Base-by-base conservation (phyloP, 1,140 invertebrate species). In the Diploscapter pachys region DNA sequence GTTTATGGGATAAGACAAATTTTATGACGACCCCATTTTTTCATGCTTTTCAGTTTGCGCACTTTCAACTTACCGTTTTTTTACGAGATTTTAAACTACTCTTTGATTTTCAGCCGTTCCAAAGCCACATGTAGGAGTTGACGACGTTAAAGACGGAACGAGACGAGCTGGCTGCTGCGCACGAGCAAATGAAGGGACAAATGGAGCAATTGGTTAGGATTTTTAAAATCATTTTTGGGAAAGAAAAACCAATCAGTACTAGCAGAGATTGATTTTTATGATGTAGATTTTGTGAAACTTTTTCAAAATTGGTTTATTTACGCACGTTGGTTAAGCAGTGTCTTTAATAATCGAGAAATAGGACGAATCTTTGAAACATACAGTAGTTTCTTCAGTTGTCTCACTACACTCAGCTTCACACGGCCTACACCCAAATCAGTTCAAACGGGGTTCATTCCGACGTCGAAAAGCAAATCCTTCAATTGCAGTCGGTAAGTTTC, bases 351-450 rank as follows among this genome's bases (percentile, higher is more conserved):
- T 31, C 31, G 31, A 31, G 31, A 31, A 31, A 31, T 31, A 31
- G 31, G 31, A 31, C 31, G 31, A 31, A 31, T 31, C 31, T 31
- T 1, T 31, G 31, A 31, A 31, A 31, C 31, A 31, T 31, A 31
- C 31, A 31, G 31, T 31, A 31, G 31, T 50, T 50, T 53, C 56
- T 68, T 55, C 51, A 68, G 66, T 55, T 55, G 11, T n/a, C 5
- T 55, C 73, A 74, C 48, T 74, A 74, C 48, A 13, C 65, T 2
- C 73, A 74, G 57, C 73, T 74, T 11, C 73, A 74, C 53, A 59
- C 65, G 3, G 73, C 73, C 11, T 74, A 74, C 9, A 69, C 73
- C 3, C 73, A 74, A 53, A 52, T 74, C 9, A 68, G 55, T 13
- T 55, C 55, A 31, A 69, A 69, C n/a, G 65, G 73, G 9, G 63